Evolutionary conservation across 2,797 vertebrate genomes (phyloP).

Genomic region (Gallinago nigripennis): DNA sequence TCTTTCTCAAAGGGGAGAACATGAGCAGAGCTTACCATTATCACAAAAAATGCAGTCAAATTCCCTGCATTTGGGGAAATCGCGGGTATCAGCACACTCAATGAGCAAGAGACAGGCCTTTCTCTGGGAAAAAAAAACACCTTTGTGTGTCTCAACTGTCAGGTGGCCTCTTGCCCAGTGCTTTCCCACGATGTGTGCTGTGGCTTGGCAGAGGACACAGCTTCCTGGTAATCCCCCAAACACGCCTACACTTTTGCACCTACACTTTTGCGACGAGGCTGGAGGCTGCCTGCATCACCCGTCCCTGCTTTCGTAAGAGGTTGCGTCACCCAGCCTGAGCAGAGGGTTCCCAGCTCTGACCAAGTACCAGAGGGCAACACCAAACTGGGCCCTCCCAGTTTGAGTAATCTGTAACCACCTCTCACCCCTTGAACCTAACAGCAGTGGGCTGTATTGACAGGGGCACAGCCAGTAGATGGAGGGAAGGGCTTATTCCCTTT

Average conservation of each 20-base stretch:
- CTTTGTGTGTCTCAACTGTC: background rate
- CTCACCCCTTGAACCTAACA: background rate
- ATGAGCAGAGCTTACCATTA: background rate
- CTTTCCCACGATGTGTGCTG: background rate
- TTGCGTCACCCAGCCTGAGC: background rate
- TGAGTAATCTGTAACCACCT: background rate
- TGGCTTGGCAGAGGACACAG: background rate
- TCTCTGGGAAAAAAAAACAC: background rate
- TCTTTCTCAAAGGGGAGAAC: background rate
- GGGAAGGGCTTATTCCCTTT: background rate
- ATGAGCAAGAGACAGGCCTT: background rate
- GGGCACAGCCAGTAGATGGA: background rate
- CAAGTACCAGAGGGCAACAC: background rate
- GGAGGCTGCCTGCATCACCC: background rate
- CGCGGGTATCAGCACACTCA: background rate
- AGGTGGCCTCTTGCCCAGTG: background rate
- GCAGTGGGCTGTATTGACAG: background rate
- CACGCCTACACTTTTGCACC: background rate
- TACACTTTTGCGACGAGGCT: background rate
- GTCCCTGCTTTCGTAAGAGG: accelerated
- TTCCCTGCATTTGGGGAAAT: background rate
- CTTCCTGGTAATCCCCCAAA: background rate
- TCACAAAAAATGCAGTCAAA: background rate
- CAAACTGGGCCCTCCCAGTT: background rate
- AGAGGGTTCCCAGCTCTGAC: background rate